Evolutionary conservation across 2,888 invertebrate species (phyloP).

Genomic region (Slavum lentiscoides): DNA sequence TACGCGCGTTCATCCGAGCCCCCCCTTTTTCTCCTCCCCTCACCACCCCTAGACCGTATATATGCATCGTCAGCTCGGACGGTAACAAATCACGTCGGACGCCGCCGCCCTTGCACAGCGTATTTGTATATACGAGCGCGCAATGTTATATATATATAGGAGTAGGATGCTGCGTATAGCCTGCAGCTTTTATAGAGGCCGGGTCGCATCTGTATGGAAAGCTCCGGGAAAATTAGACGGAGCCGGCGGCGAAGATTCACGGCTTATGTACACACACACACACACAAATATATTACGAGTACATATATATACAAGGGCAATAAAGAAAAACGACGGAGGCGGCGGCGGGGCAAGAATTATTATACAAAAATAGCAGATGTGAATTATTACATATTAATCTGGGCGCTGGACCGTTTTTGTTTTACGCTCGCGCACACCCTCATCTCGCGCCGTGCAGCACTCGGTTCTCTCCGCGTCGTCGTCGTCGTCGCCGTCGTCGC

Average conservation of each 20-base stretch:
- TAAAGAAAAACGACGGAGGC: constrained; percentile 43
- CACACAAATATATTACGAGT: background rate
- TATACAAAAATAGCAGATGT: constrained; percentile 55
- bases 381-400: constrained; percentile 57
- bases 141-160: no score
- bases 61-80: constrained; percentile 52
- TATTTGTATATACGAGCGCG: no score
- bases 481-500: no score
- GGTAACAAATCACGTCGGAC: constrained; percentile 48
- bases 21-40: background rate
- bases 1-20: constrained; percentile 3
- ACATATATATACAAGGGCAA: constrained; percentile 9
- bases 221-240: constrained; percentile 50
- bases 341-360: constrained; percentile 46
- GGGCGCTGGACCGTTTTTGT: constrained; percentile 53
- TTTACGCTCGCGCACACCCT: constrained; percentile 19
- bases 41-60: no score
- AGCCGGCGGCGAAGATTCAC: constrained; percentile 47
- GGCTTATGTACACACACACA: constrained; percentile 30
- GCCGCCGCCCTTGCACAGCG: background rate
- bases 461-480: background rate
- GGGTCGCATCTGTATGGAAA: constrained; percentile 52
- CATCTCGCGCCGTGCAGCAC: no score
- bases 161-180: background rate
- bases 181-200: background rate